Percentiles rank a stretch among this genome's conserved stretches.
Conservation (phyloP, 2,113 vertebrate species). For the Campylorhamphus procurvoides region DNA sequence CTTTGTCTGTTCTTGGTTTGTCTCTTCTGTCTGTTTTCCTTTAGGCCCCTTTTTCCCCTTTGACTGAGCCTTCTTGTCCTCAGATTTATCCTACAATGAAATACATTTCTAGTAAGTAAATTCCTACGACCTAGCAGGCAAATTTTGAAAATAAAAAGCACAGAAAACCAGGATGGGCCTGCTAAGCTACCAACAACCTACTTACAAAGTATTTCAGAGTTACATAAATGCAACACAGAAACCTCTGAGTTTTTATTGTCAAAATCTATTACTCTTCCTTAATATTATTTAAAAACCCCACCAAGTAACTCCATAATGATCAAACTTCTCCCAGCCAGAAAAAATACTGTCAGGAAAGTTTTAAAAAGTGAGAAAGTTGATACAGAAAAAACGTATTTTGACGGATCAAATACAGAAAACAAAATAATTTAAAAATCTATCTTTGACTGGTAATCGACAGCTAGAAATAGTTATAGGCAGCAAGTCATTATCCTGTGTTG, state of each 20-base stretch:
- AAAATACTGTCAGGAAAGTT: background rate
- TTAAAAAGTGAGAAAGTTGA: background rate
- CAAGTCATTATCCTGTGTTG: background rate
- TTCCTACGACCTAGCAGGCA: background rate
- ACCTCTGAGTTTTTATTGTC: background rate
- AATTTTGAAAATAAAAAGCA: background rate
- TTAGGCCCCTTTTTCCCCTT: conserved; percentile 87
- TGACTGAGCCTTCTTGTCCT: conserved; percentile 77
- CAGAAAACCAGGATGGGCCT: background rate
- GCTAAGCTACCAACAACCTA: background rate
- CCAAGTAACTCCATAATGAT: background rate
- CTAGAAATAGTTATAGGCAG: background rate
- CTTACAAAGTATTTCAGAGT: background rate
- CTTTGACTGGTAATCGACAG: background rate
- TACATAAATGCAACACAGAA: background rate
- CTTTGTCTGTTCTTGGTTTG: conserved; percentile 80
- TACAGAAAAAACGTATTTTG: background rate
- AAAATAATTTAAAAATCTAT: too few relatives aligned
- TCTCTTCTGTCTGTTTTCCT: conserved; percentile 82
- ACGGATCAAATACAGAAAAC: background rate
- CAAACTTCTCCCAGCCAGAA: background rate
- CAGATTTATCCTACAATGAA: conserved; percentile 73
- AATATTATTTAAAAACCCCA: background rate
- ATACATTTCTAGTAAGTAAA: background rate
- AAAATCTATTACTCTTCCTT: background rate